Evolutionary conservation across 1,140 invertebrate species (phyloP), one percentile per base, ranked within the genome.

Genomic region (Achatina immaculata): DNA sequence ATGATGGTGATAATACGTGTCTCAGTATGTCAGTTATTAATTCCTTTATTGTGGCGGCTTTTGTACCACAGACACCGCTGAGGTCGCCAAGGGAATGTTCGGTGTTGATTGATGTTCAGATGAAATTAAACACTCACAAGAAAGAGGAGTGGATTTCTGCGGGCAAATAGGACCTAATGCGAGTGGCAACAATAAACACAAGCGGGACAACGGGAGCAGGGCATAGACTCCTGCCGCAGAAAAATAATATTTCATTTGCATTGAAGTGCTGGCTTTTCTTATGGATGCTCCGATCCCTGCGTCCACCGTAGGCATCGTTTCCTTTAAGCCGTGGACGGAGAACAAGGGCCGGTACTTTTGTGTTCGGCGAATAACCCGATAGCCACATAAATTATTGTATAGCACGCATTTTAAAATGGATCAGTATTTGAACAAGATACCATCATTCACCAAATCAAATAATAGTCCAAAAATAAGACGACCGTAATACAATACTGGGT

Each of bases 231-330:
- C 58, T 62, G 7, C 2, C n/a, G 58, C n/a, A 62, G n/a, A 62
- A 62, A 62, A 62, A 62, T 62, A 62, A 62, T 62, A 62, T 62
- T 62, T 62, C 58, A n/a, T 62, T 62, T 62, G 58, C 58, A 62
- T 62, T 62, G n/a, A 34, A 62, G 28, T 62, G n/a, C 7, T 62
- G n/a, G n/a, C n/a, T n/a, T n/a, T n/a, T n/a, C n/a, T n/a, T n/a
- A n/a, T n/a, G n/a, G n/a, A n/a, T n/a, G n/a, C n/a, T n/a, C n/a
- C n/a, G n/a, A n/a, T n/a, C n/a, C n/a, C n/a, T n/a, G n/a, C n/a
- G n/a, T n/a, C n/a, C n/a, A n/a, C n/a, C n/a, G n/a, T n/a, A n/a
- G n/a, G n/a, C n/a, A n/a, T n/a, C n/a, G n/a, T n/a, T n/a, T n/a
- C n/a, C n/a, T n/a, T n/a, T n/a, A n/a, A n/a, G n/a, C n/a, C n/a